Conservation (phyloP, 2,113 vertebrate genomes). For the Pituophis catenifer region DNA sequence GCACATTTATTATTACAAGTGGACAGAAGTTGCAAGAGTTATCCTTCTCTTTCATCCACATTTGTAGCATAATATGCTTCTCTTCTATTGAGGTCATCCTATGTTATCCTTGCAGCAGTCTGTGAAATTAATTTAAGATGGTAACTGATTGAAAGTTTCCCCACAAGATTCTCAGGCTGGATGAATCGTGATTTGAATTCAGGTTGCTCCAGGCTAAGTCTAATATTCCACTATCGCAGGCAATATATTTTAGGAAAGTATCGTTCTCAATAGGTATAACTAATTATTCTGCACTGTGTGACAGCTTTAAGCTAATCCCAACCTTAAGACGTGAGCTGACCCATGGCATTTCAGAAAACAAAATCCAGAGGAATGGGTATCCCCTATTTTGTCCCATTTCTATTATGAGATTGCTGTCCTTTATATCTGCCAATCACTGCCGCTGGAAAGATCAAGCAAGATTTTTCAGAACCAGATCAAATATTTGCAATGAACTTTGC, state of each 20-base stretch:
- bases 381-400: background rate
- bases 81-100: background rate
- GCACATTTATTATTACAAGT: background rate
- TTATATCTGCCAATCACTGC: background rate
- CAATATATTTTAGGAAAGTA: background rate
- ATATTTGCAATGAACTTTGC: constrained; percentile 29
- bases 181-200: background rate
- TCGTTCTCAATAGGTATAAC: background rate
- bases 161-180: background rate
- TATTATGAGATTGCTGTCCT: constrained; percentile 23
- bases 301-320: background rate
- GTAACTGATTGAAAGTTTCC: background rate
- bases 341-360: constrained; percentile 18
- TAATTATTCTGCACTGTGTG: background rate
- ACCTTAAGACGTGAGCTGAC: background rate
- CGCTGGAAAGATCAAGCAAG: constrained; percentile 44
- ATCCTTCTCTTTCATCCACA: background rate
- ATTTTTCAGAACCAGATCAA: constrained; percentile 11
- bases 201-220: background rate
- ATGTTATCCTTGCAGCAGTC: background rate
- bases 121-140: background rate
- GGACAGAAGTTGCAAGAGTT: background rate
- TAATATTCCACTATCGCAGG: background rate
- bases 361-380: constrained; percentile 11
- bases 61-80: background rate